Base-by-base conservation (phyloP, 2,888 invertebrate genomes). In the Scaeva pyrastri region DNA sequence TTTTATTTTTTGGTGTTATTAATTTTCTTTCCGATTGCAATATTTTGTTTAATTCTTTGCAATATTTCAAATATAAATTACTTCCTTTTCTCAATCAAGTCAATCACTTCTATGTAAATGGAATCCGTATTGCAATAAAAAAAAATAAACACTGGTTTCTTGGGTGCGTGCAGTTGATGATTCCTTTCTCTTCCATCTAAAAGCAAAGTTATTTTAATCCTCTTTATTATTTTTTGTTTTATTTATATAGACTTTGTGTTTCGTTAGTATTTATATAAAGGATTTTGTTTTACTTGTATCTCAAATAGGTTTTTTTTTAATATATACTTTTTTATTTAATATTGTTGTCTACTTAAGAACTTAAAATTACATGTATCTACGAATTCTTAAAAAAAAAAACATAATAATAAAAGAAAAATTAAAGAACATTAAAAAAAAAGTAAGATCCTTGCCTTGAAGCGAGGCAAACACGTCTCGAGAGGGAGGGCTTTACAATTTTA, bases 291-390 rank as follows among this genome's bases (percentile, higher is more conserved):
- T 73, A 81, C 36, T 85, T 85, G 75, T 80, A 77, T 85, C 81
- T 79, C 84, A 84, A 85, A 85, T 85, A 81, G 79, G 36, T 77
- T 77, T 70, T 48, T 82, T 39, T 76, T 43, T 72, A 43, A 48
- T 60, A 72, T 58, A 45, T 58, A 58, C 26, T 48, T 75, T 74
- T 21, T 80, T 85, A 80, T 85, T 80, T 80, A 72, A 85, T 85
- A 73, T 85, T 80, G 81, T 76, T 81, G 80, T 80, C 85, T 85
- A 85, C 85, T 85, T 48, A 84, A 76, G 81, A 85, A 85, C 85
- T 85, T 85, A 85, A 85, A 85, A 85, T 81, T 81, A 85, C 81
- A 85, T 81, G 85, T 85, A 85, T 81, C 85, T 85, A 80, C 55
- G 85, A 85, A 85, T 85, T 85, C 85, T 81, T 85, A 85, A 85